These are phyloP conservation scores for Drosophila quadrilineata DNA, from an alignment of 1,140 invertebrate genomes.

Conservation along the genomic window DNA sequence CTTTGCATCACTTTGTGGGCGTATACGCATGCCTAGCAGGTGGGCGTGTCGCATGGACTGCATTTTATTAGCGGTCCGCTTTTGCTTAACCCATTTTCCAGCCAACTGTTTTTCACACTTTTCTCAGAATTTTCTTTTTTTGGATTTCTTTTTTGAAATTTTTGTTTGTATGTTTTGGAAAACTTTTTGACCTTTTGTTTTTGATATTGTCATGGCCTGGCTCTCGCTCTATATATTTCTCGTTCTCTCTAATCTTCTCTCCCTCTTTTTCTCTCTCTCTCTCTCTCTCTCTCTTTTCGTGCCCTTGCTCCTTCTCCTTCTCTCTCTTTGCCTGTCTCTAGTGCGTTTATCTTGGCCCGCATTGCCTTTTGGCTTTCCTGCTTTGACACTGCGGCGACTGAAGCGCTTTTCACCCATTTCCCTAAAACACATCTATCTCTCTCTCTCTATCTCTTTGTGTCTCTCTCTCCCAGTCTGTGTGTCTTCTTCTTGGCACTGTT, in stretches of 20 bases:
- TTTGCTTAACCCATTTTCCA: constrained; percentile 56
- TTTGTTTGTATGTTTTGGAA: neutral
- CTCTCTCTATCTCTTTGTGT: neutral
- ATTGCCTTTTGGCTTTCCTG: constrained; percentile 52
- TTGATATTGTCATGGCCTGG: constrained; percentile 16
- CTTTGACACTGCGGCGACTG: constrained; percentile 71
- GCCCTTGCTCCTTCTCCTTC: neutral
- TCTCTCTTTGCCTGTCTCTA: neutral
- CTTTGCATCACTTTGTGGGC: constrained; percentile 7
- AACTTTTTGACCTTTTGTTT: constrained; percentile 70
- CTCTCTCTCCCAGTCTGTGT: neutral
- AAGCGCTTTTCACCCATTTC: constrained; percentile 30
- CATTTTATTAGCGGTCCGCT: constrained; percentile 43
- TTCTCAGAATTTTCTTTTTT: no score
- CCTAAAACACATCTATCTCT: neutral
- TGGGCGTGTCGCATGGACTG: constrained; percentile 24
- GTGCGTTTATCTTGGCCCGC: constrained; percentile 64
- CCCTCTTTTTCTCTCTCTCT: neutral
- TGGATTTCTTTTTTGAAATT: neutral
- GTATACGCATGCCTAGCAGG: neutral
- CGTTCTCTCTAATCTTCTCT: neutral
- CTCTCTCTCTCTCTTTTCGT: neutral
- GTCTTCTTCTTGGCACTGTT: neutral
- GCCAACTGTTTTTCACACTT: constrained; percentile 22
- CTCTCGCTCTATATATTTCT: no score